phyloP scores from a whole-genome alignment of 2,113 vertebrate genomes.

The Alethe castanea region DNA sequence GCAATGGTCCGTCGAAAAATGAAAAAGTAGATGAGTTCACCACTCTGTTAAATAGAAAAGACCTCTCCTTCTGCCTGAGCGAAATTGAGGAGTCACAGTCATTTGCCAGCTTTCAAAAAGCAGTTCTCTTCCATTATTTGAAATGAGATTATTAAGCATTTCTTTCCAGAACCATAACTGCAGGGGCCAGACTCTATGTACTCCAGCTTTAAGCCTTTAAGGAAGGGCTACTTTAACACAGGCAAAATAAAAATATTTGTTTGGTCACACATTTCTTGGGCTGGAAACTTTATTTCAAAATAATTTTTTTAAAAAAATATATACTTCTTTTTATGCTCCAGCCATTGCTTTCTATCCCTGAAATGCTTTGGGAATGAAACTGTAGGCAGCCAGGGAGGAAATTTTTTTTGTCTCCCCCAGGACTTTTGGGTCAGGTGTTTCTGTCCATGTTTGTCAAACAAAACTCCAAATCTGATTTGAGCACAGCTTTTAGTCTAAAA shows the following conservation, averaged over 20 bases:
- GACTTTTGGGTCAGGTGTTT: not conserved
- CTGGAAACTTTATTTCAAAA: not conserved
- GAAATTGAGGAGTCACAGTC: not conserved
- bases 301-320: not conserved
- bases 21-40: not conserved
- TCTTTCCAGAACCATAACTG: not conserved
- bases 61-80: not conserved
- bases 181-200: not conserved
- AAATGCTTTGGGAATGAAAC: not conserved
- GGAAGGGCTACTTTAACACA: not conserved
- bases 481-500: not conserved
- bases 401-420: not conserved
- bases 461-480: not conserved
- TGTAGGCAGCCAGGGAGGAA: not conserved
- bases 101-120: not conserved
- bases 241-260: not conserved
- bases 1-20: constrained; percentile 19
- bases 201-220: not conserved
- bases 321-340: not conserved
- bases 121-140: not conserved
- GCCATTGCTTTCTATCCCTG: not conserved
- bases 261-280: not conserved
- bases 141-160: not conserved
- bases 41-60: constrained; percentile 18
- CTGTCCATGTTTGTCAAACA: not conserved